phyloP scores from a whole-genome alignment of 2,888 invertebrate genomes.

The Sesia bembeciformis region DNA sequence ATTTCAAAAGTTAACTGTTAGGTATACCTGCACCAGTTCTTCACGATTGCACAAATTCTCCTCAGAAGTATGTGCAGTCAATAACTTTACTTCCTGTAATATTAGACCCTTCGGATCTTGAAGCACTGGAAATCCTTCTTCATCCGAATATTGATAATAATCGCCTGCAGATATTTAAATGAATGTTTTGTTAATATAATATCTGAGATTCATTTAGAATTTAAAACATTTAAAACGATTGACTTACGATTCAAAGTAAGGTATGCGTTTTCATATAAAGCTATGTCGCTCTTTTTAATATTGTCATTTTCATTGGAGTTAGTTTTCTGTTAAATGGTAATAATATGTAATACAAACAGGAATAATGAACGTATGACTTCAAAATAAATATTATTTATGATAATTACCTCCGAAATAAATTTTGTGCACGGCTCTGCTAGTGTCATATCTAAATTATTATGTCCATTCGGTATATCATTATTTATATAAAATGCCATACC shows the following conservation, averaged over 20 bases:
- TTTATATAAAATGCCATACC: conserved; percentile 31
- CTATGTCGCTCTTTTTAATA: conserved; percentile 14
- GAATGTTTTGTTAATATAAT: conserved; percentile 1
- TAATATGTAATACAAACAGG: no score
- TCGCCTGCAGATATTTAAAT: conserved; percentile 34
- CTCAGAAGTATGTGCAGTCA: conserved; percentile 31
- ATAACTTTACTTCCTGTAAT: conserved; percentile 51
- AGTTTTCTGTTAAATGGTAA: no score
- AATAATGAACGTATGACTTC: no score
- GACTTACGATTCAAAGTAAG: conserved; percentile 7
- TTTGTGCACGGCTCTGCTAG: conserved; percentile 4
- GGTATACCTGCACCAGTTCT: background rate
- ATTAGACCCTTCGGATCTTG: conserved; percentile 47
- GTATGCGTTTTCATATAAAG: conserved; percentile 38
- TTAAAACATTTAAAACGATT: background rate
- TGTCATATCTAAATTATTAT: conserved; percentile 9
- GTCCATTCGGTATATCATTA: conserved; percentile 15
- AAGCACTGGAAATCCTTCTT: conserved; percentile 37
- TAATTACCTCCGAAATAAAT: background rate
- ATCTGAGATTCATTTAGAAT: background rate
- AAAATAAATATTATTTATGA: no score
- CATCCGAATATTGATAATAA: conserved; percentile 55
- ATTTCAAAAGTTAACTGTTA: background rate
- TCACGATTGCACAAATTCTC: conserved; percentile 12
- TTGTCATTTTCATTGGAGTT: background rate